phyloP scores from a whole-genome alignment of 1,140 invertebrate species.

The Dinothrombium tinctorium region DNA sequence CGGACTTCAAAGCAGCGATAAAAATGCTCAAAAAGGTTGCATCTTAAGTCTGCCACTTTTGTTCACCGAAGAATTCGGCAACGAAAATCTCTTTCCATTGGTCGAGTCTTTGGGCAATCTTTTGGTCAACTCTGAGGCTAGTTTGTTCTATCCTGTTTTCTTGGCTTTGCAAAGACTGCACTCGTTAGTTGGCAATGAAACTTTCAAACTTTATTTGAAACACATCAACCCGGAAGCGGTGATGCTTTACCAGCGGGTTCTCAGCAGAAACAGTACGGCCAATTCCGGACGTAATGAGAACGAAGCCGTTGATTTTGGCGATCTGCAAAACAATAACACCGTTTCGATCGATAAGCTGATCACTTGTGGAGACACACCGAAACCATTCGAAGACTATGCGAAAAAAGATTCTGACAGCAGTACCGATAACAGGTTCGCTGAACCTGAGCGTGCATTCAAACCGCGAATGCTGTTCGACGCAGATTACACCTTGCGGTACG shows the following conservation, averaged over 20 bases:
- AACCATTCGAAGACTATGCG: not conserved
- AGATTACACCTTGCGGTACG: slow-evolving; percentile 2
- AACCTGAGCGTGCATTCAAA: not conserved
- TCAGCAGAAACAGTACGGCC: not conserved
- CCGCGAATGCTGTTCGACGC: not conserved
- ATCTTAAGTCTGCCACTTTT: slow-evolving; percentile 14
- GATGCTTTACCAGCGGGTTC: slow-evolving; percentile 3
- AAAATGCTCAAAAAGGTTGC: slow-evolving; percentile 12
- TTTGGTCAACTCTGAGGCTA: slow-evolving; percentile 14
- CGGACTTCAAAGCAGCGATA: slow-evolving; percentile 13
- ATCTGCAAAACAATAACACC: not conserved
- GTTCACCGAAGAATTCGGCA: slow-evolving; percentile 14
- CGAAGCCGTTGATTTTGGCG: not conserved
- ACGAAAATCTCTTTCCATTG: slow-evolving; percentile 15
- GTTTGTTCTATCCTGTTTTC: slow-evolving; percentile 16
- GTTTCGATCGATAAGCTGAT: not conserved
- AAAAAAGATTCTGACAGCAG: too few species aligned
- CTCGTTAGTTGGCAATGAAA: slow-evolving; percentile 11
- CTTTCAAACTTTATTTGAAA: slow-evolving; percentile 9
- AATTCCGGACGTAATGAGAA: not conserved
- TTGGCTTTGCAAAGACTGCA: slow-evolving; percentile 15
- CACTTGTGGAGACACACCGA: not conserved
- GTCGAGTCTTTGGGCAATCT: slow-evolving; percentile 13
- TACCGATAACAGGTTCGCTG: not conserved
- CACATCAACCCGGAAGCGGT: not conserved